These are phyloP conservation scores for Coenonympha glycerion DNA, from an alignment of 2,888 invertebrate species.

Conservation along the genomic window DNA sequence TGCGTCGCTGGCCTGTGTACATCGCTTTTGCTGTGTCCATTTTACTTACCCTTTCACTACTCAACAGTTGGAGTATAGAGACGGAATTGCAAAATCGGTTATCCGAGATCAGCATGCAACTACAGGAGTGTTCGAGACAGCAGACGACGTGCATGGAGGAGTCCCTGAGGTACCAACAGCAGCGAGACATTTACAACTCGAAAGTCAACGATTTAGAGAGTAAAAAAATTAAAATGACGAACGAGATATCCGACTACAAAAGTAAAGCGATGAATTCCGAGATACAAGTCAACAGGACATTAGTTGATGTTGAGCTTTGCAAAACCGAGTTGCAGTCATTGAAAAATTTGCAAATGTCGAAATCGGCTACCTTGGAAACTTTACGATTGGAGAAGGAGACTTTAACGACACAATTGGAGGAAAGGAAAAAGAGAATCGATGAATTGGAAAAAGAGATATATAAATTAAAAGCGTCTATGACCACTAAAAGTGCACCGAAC, in stretches of 20 bases:
- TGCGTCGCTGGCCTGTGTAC: slow-evolving; percentile 72
- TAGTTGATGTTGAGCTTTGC: slow-evolving; percentile 59
- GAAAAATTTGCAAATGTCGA: slow-evolving; percentile 67
- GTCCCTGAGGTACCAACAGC: slow-evolving; percentile 56
- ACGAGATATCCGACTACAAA: slow-evolving; percentile 47
- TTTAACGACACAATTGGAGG: slow-evolving; percentile 53
- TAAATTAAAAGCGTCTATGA: slow-evolving; percentile 50
- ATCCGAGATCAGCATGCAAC: slow-evolving; percentile 52
- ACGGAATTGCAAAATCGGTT: slow-evolving; percentile 58
- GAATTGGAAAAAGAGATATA: slow-evolving; percentile 61
- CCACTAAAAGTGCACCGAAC: slow-evolving; percentile 54
- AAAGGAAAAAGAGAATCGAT: slow-evolving; percentile 58
- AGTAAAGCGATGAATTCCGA: slow-evolving; percentile 52
- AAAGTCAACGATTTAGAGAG: slow-evolving; percentile 58
- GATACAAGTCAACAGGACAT: slow-evolving; percentile 55
- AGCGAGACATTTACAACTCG: slow-evolving; percentile 52
- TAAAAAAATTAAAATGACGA: slow-evolving; percentile 48
- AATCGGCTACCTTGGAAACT: slow-evolving; percentile 61
- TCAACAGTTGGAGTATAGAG: slow-evolving; percentile 67
- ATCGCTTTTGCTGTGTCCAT: slow-evolving; percentile 63
- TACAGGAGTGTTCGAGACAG: slow-evolving; percentile 63
- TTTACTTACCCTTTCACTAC: slow-evolving; percentile 64
- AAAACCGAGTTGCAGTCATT: slow-evolving; percentile 66
- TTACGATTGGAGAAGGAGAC: slow-evolving; percentile 65
- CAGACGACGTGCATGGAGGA: slow-evolving; percentile 64